Conservation (phyloP, 2,888 invertebrate species). For the Crioceris asparagi region DNA sequence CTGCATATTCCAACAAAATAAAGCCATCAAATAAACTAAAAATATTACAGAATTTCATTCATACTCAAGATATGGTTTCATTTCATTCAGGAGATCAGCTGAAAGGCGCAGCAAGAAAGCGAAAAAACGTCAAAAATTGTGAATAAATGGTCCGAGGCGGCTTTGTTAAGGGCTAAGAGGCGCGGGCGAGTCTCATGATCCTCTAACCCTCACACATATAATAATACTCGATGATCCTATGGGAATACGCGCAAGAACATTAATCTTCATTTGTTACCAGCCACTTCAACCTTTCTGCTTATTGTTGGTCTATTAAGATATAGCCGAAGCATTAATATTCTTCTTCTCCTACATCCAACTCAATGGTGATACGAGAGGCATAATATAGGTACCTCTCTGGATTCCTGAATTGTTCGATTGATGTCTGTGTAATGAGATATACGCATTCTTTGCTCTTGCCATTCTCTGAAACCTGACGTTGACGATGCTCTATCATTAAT, state of each 20-base stretch:
- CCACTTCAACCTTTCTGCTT: conserved; percentile 36
- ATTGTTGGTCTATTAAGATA: conserved; percentile 30
- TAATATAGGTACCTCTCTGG: too few species aligned
- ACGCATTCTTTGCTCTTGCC: too few species aligned
- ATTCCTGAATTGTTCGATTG: too few species aligned
- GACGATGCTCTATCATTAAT: too few species aligned
- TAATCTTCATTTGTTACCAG: conserved; percentile 39
- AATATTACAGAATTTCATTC: conserved; percentile 28
- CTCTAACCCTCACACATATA: too few species aligned
- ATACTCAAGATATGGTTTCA: conserved; percentile 20
- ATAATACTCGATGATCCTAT: conserved; percentile 27
- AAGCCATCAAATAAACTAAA: conserved; percentile 30
- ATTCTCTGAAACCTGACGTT: too few species aligned
- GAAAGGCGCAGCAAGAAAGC: conserved; percentile 31
- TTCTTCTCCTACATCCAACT: too few species aligned
- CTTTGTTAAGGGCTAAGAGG: conserved; percentile 22
- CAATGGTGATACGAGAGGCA: too few species aligned
- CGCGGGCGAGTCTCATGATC: too few species aligned
- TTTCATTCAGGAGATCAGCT: conserved; percentile 26
- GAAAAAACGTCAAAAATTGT: conserved; percentile 32
- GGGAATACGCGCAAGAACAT: conserved; percentile 33
- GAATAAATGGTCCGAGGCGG: conserved; percentile 29
- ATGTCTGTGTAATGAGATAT: too few species aligned
- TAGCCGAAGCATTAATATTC: too few species aligned
- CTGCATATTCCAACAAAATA: conserved; percentile 26